Percentiles rank a stretch among this genome's conserved stretches.
Evolutionary conservation across 2,113 vertebrate species (phyloP).

Genomic region (Alligator mississippiensis): DNA sequence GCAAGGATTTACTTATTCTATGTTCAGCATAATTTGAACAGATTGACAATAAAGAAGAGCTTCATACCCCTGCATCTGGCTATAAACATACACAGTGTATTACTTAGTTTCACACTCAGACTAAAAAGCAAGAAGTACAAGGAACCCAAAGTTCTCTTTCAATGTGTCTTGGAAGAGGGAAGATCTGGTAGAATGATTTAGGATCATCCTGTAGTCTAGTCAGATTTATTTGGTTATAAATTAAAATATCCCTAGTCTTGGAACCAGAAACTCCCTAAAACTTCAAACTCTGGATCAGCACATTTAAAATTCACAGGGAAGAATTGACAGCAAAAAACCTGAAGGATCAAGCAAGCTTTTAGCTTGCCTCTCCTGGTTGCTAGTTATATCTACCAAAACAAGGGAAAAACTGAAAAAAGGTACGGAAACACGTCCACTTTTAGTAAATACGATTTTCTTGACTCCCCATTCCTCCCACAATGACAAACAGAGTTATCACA

Average conservation of each 20-base stretch:
- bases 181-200: background rate
- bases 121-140: too few species aligned
- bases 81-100: too few species aligned
- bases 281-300: background rate
- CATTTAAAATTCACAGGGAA: background rate
- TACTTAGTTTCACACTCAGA: too few species aligned
- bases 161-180: too few species aligned
- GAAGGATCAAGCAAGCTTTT: background rate
- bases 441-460: too few species aligned
- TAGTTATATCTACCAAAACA: background rate
- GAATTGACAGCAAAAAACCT: background rate
- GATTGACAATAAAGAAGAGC: too few species aligned
- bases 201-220: background rate
- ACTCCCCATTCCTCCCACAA: too few species aligned
- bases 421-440: too few species aligned
- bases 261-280: background rate
- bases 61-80: too few species aligned
- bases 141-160: too few species aligned
- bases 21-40: too few species aligned
- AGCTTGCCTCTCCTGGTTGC: background rate
- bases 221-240: background rate
- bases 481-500: background rate
- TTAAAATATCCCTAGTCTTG: background rate
- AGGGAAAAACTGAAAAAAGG: background rate
- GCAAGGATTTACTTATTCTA: too few species aligned